Conservation (phyloP, 2,113 vertebrate genomes). For the Prinia subflava region DNA sequence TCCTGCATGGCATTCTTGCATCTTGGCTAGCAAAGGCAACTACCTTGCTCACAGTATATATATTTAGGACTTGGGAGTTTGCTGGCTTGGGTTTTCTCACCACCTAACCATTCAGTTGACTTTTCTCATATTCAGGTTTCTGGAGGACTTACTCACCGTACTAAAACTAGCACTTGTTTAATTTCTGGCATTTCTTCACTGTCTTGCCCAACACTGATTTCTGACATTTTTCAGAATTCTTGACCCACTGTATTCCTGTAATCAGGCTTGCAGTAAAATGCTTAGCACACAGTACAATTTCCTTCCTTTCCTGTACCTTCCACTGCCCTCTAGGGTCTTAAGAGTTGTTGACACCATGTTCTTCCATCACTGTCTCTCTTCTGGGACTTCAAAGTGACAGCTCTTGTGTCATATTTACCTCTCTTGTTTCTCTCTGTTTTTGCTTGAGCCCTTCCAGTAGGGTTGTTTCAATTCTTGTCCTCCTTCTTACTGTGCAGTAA, state of each 20-base stretch:
- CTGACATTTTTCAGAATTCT: neutral
- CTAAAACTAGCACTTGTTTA: neutral
- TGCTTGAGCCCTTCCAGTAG: neutral
- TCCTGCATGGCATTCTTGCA: neutral
- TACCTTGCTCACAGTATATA: neutral
- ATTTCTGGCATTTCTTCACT: constrained; percentile 15
- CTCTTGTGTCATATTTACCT: neutral
- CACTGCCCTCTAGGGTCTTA: neutral
- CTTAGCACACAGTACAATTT: constrained; percentile 9
- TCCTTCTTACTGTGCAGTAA: neutral
- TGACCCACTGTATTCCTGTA: neutral
- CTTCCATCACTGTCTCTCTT: neutral
- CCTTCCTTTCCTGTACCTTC: neutral
- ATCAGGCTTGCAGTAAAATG: constrained; percentile 4
- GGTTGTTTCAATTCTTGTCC: neutral
- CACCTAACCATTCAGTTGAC: neutral
- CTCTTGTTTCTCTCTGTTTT: neutral
- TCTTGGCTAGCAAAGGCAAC: neutral
- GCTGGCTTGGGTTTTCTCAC: neutral
- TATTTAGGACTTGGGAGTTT: neutral
- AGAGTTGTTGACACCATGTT: neutral
- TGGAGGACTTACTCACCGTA: neutral
- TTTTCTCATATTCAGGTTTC: neutral
- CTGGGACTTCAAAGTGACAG: neutral
- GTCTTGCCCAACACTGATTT: constrained; percentile 32